phyloP scores from a whole-genome alignment of 1,140 invertebrate species.

The Drosophila equinoxialis region DNA sequence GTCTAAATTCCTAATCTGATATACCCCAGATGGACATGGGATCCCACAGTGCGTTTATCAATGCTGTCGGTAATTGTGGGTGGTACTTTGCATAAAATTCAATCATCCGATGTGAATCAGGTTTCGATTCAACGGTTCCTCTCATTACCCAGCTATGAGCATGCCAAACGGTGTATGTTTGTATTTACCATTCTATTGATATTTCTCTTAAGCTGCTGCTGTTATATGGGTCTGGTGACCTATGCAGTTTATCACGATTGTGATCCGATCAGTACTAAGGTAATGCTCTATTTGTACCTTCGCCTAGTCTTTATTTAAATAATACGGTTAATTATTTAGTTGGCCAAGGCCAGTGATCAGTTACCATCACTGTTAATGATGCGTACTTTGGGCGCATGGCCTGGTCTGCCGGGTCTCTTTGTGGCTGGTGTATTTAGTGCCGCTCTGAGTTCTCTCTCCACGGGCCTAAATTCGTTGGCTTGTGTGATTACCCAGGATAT shows the following conservation, averaged over 20 bases:
- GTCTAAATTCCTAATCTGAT: conserved; percentile 47
- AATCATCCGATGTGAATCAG: conserved; percentile 93
- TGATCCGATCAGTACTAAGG: conserved; percentile 88
- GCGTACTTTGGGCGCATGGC: conserved; percentile 89
- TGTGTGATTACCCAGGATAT: conserved; percentile 95
- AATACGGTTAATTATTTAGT: conserved; percentile 31
- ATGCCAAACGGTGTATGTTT: conserved; percentile 83
- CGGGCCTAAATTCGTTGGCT: conserved; percentile 95
- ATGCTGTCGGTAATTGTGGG: conserved; percentile 91
- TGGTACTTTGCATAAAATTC: conserved; percentile 93
- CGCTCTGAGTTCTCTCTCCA: conserved; percentile 94
- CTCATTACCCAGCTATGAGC: conserved; percentile 65
- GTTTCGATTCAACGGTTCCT: conserved; percentile 93
- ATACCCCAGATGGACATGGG: conserved; percentile 86
- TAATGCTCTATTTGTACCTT: conserved; percentile 62
- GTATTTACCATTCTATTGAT: conserved; percentile 87
- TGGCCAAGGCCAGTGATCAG: conserved; percentile 89
- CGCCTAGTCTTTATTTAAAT: not conserved
- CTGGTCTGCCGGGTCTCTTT: conserved; percentile 91
- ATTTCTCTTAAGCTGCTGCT: conserved; percentile 86
- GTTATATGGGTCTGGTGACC: conserved; percentile 90
- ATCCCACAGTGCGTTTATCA: conserved; percentile 89
- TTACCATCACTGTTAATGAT: conserved; percentile 90
- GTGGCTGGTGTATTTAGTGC: conserved; percentile 94
- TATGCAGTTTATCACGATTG: conserved; percentile 91